phyloP scores from a whole-genome alignment of 1,140 invertebrate species.

The Temnothorax nylanderi region DNA sequence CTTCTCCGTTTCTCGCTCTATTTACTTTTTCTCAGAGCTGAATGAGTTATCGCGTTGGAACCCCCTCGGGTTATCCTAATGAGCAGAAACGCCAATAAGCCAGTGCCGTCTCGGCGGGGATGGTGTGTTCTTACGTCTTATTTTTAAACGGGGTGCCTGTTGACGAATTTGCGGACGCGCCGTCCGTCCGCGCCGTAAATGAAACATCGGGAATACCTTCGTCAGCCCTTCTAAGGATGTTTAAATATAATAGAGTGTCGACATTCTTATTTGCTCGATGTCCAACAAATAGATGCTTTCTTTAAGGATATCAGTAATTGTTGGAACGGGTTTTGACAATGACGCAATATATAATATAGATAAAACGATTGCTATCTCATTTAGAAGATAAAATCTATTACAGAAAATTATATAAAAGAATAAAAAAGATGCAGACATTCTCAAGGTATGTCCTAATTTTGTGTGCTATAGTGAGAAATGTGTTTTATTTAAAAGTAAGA shows the following conservation, averaged over 20 bases:
- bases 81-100: constrained; percentile 61
- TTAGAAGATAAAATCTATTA: neutral
- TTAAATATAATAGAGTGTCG: constrained; percentile 24
- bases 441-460: neutral
- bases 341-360: neutral
- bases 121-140: constrained; percentile 48
- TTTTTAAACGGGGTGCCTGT: constrained; percentile 50
- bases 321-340: neutral
- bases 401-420: neutral
- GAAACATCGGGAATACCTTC: constrained; percentile 18
- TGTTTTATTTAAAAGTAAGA: neutral
- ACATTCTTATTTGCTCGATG: neutral
- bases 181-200: constrained; percentile 24
- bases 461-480: neutral
- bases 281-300: neutral
- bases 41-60: constrained; percentile 55
- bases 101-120: neutral
- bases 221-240: neutral
- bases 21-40: constrained; percentile 57
- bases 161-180: constrained; percentile 48
- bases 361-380: neutral
- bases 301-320: neutral
- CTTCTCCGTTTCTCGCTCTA: constrained; percentile 54
- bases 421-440: neutral
- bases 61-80: constrained; percentile 50